phyloP scores from a whole-genome alignment of 2,113 vertebrate species.

The Rhinoderma darwinii region DNA sequence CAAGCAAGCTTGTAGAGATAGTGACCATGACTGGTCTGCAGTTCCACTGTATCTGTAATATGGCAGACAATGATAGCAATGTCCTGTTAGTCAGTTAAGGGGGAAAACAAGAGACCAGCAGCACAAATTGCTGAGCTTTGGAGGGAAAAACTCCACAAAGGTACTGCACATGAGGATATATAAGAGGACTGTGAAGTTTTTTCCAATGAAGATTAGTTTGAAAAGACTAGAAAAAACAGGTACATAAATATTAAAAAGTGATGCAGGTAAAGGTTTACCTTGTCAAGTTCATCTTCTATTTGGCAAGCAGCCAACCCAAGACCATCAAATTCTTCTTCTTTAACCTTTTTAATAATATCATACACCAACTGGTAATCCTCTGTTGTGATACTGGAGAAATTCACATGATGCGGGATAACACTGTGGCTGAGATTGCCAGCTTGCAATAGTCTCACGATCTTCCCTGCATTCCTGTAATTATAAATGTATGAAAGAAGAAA shows the following conservation, averaged over 20 bases:
- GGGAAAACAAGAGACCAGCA: background rate
- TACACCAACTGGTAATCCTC: constrained; percentile 88
- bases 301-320: constrained; percentile 85
- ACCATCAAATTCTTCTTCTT: constrained; percentile 77
- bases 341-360: constrained; percentile 78
- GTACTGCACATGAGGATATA: background rate
- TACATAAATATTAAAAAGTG: background rate
- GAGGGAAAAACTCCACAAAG: background rate
- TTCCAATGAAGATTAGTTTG: no score
- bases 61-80: no score
- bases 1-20: background rate
- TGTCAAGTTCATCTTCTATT: constrained; percentile 89
- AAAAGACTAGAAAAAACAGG: background rate
- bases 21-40: no score
- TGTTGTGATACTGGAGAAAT: constrained; percentile 81
- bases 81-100: no score
- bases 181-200: no score
- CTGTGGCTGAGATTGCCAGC: constrained; percentile 76
- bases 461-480: constrained; percentile 85
- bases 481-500: constrained; percentile 45
- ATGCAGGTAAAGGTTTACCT: constrained; percentile 74
- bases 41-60: no score
- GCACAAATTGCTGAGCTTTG: background rate
- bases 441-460: constrained; percentile 81
- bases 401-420: constrained; percentile 88